These are phyloP conservation scores for Ariolimax columbianus DNA, from an alignment of 2,888 invertebrate genomes.

Conservation along the genomic window DNA sequence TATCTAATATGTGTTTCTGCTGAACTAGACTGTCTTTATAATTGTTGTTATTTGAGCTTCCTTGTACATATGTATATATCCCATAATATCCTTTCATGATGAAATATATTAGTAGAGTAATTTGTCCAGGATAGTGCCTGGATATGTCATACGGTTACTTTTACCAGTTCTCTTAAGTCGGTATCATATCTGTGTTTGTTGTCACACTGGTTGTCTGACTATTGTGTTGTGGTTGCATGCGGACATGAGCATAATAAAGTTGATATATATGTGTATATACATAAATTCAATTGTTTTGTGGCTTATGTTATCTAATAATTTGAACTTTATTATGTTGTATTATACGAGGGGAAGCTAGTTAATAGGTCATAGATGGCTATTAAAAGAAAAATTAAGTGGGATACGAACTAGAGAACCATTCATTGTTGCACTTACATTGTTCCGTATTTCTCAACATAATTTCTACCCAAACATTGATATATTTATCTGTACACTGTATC, in stretches of 20 bases:
- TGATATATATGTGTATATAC: neutral
- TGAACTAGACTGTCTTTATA: neutral
- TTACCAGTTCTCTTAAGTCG: neutral
- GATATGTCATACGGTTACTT: neutral
- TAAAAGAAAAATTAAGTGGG: no score
- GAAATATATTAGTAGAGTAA: neutral
- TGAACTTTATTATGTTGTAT: no score
- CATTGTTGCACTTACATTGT: no score
- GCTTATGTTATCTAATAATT: no score
- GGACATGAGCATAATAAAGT: neutral
- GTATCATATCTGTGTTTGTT: neutral
- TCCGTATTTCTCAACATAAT: no score
- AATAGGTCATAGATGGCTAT: no score
- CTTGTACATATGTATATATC: constrained; percentile 8
- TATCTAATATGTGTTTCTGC: neutral
- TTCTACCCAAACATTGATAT: no score
- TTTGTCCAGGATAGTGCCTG: neutral
- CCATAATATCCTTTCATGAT: neutral
- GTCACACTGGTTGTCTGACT: neutral
- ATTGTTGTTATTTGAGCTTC: neutral
- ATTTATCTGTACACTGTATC: no score
- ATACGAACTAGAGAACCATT: no score
- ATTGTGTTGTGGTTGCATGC: neutral
- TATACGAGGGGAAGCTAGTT: no score
- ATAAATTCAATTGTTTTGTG: no score